A percentile compares a stretch with the other conserved stretches of the same genome.
phyloP scores from a whole-genome alignment of 2,113 vertebrate genomes.

The Thymallus thymallus region DNA sequence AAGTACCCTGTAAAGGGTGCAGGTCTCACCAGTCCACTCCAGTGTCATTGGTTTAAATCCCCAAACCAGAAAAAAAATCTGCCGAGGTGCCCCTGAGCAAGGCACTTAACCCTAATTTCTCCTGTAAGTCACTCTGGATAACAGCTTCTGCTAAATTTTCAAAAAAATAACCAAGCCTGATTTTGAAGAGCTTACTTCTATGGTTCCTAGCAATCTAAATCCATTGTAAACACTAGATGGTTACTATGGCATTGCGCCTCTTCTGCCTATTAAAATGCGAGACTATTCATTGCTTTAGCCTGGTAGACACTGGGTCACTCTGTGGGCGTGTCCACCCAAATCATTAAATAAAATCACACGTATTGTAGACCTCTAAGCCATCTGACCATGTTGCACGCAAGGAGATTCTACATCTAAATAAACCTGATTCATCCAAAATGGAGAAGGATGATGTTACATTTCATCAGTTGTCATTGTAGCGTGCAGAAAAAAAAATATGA shows the following conservation, averaged over 20 bases:
- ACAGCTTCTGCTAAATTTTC: too few relatives aligned
- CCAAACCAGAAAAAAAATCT: too few relatives aligned
- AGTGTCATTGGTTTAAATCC: too few relatives aligned
- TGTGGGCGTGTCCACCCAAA: not conserved
- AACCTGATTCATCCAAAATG: not conserved
- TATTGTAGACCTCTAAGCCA: not conserved
- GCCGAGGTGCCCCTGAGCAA: too few relatives aligned
- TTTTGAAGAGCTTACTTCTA: not conserved
- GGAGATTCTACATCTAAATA: not conserved
- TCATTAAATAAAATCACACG: too few relatives aligned
- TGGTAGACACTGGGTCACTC: not conserved
- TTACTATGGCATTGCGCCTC: not conserved
- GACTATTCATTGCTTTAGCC: not conserved
- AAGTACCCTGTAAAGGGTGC: not conserved
- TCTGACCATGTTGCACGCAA: not conserved
- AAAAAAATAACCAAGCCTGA: too few relatives aligned
- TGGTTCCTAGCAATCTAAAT: not conserved
- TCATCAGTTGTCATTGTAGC: too few relatives aligned
- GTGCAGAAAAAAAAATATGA: too few relatives aligned
- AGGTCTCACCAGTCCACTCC: not conserved
- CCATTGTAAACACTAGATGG: not conserved
- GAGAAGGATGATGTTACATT: too few relatives aligned
- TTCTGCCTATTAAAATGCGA: not conserved
- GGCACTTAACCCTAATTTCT: too few relatives aligned
- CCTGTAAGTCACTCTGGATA: too few relatives aligned